These are phyloP conservation scores for Meloidogyne floridensis DNA, from an alignment of 1,140 invertebrate genomes.

Conservation along the genomic window DNA sequence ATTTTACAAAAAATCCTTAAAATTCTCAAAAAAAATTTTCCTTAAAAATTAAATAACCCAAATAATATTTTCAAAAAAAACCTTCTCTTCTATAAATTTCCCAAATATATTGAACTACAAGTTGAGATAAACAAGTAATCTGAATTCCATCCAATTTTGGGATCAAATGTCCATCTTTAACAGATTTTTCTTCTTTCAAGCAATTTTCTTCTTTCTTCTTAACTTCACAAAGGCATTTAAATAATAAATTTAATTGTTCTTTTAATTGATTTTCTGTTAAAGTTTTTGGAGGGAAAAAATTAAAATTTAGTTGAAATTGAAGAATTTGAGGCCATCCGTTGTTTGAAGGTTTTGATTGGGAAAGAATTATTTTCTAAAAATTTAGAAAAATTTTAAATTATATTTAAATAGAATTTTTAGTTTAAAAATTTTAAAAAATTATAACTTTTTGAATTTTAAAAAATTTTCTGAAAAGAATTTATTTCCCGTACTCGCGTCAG, in stretches of 20 bases:
- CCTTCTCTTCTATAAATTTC: slow-evolving; percentile 5
- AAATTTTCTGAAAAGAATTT: too few relatives aligned
- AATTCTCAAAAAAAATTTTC: too few relatives aligned
- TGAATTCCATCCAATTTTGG: not conserved
- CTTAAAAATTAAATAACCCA: too few relatives aligned
- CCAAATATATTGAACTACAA: not conserved
- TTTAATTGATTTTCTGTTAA: not conserved
- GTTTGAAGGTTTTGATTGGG: not conserved
- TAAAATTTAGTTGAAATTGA: not conserved
- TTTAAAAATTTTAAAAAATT: too few relatives aligned
- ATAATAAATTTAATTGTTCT: slow-evolving; percentile 5
- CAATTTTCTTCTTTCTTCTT: not conserved
- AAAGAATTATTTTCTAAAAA: not conserved
- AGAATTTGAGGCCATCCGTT: not conserved
- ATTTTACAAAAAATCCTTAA: too few relatives aligned
- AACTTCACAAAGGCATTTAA: not conserved
- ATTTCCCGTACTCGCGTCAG: too few relatives aligned
- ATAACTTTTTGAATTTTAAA: too few relatives aligned
- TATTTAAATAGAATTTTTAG: not conserved
- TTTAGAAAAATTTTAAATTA: not conserved
- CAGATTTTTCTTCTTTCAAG: not conserved
- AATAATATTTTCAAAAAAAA: not conserved
- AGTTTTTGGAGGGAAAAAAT: not conserved
- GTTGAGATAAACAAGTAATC: not conserved
- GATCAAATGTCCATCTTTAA: not conserved